Evolutionary conservation across 2,797 vertebrate genomes (phyloP), one percentile per base, ranked within the genome.

Genomic region (Artibeus jamaicensis): DNA sequence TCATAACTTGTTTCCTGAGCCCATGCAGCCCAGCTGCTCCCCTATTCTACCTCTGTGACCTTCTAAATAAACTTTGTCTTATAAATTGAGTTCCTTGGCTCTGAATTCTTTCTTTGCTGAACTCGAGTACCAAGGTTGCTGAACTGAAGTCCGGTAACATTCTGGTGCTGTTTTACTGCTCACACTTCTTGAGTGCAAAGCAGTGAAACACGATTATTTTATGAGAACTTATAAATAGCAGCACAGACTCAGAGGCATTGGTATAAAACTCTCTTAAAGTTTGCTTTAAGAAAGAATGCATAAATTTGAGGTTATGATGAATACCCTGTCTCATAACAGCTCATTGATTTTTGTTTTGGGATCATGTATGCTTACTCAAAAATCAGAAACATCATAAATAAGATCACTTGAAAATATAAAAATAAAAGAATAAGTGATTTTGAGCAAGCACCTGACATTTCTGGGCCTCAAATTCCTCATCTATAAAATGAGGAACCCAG

Each of bases 401-500:
- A 24, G 24, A 29, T 22, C 83, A 78, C 70, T 92, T 87, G 55
- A 84, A 96, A 93, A 91, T 42, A 93, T 44, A 90, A 86, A 92
- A 67, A 82, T 62, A 50, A 87, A 44, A 90, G 37, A 29, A 29
- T 26, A 79, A 34, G 39, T 92, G 82, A 81, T 71, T 59, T 93
- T 37, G 7, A 24, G 3, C 6, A 71, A 96, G 48, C n/a, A 24
- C 26, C 83, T 91, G 48, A 65, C 32, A 82, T 82, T 53, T 89
- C 73, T 91, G 53, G 44, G 16, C 34, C 16, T 46, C 57, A 29
- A 37, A 67, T 79, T 86, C 37, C 42, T 82, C 29, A 2, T 24
- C 21, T 89, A 26, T 90, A 90, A 81, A 86, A 73, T 48, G 48
- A 90, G 15, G 15, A 88, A 79, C 53, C 39, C 5, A 15, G 8